Evolutionary conservation across 2,797 vertebrate genomes (phyloP), one percentile per base, ranked within the genome.

Genomic region (Poeciliopsis paucimaculata): DNA sequence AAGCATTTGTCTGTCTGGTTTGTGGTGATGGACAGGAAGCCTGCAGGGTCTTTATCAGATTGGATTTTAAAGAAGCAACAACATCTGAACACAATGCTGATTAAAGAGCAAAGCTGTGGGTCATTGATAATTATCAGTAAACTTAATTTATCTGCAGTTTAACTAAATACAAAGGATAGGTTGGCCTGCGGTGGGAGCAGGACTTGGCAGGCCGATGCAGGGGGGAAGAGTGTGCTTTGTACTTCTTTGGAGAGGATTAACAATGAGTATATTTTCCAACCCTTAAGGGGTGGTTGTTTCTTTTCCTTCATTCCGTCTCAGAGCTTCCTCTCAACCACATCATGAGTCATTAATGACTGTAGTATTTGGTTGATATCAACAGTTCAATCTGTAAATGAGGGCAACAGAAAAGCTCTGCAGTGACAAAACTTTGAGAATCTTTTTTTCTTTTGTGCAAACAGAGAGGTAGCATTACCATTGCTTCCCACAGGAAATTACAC

Each of bases 341-440:
- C 86, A 89, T 93, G 92, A 95, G 82, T 92, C 95, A 95, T 85
- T 87, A 89, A 90, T 82, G 90, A 92, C 86, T 93, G 91, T 90
- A 91, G 87, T 88, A 85, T 89, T 89, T 80, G 81, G 84, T 90
- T 86, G 89, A n/a, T 86, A 90, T 92, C 88, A 90, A 73, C 72
- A 4, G 18, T 83, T 86, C 83, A 89, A 88, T 91, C 89, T 62
- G 85, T 75, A 77, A 79, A 77, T 78, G 81, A 80, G 72, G 73
- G 77, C 73, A 79, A 46, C 77, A 75, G 60, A 73, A 68, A 64
- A 76, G 73, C 49, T 72, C 10, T 5, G 46, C 72, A 74, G 20
- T 74, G 70, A 68, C 28, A 47, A 34, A 72, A 71, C 66, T 60
- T 2, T 20, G 15, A 57, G 51, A 15, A 41, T 75, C 8, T 43